Percentiles rank a stretch among this genome's conserved stretches.
phyloP scores from a whole-genome alignment of 2,888 invertebrate genomes.

The Agapostemon virescens region DNA sequence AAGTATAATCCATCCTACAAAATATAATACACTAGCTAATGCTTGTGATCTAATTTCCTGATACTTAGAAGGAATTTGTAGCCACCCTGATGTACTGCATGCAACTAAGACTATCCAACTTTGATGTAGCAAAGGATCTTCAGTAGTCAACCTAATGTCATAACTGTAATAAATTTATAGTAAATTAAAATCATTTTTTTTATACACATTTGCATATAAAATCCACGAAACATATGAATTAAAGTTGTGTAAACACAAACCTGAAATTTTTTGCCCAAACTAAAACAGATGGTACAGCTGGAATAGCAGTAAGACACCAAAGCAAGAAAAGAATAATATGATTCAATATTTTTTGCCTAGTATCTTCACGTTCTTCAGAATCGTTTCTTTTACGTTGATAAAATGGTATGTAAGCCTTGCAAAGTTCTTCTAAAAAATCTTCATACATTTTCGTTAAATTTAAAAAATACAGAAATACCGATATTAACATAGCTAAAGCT shows the following conservation, averaged over 20 bases:
- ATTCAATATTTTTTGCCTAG: slow-evolving; percentile 83
- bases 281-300: slow-evolving; percentile 87
- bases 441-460: slow-evolving; percentile 89
- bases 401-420: slow-evolving; percentile 81
- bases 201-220: not conserved
- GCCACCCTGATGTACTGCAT: slow-evolving; percentile 72
- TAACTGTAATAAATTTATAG: slow-evolving; percentile 67
- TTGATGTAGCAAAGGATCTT: slow-evolving; percentile 73
- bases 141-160: slow-evolving; percentile 72
- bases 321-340: slow-evolving; percentile 88
- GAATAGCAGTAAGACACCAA: slow-evolving; percentile 84
- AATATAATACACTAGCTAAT: slow-evolving; percentile 70
- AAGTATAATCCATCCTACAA: slow-evolving; percentile 73
- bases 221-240: not conserved
- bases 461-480: slow-evolving; percentile 76
- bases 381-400: slow-evolving; percentile 70
- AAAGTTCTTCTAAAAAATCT: slow-evolving; percentile 86
- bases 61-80: slow-evolving; percentile 67
- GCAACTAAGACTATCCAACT: slow-evolving; percentile 74
- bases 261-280: slow-evolving; percentile 91
- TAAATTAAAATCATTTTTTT: slow-evolving; percentile 4
- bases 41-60: slow-evolving; percentile 60
- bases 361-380: slow-evolving; percentile 59
- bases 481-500: slow-evolving; percentile 84
- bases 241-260: slow-evolving; percentile 78